phyloP scores from a whole-genome alignment of 2,113 vertebrate species.

The Connochaetes taurinus region DNA sequence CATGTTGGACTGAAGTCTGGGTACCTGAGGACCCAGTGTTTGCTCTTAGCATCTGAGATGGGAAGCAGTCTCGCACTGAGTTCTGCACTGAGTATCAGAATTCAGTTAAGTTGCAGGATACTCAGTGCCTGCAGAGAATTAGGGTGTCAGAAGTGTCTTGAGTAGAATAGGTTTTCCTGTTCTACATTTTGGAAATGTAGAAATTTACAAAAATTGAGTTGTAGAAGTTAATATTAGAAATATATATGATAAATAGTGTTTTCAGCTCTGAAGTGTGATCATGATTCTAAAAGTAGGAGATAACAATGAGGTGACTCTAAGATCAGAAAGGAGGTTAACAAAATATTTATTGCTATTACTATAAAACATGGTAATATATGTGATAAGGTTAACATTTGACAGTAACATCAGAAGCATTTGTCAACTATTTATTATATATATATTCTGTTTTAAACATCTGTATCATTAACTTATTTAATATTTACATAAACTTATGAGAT shows the following conservation, averaged over 20 bases:
- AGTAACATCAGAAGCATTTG: background rate
- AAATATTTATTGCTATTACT: background rate
- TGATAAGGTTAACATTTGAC: constrained; percentile 5
- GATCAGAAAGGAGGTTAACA: background rate
- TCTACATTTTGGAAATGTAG: background rate
- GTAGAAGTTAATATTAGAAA: background rate
- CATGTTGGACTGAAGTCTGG: background rate
- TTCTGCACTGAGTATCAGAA: background rate
- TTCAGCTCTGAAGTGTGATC: background rate
- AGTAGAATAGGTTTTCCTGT: background rate
- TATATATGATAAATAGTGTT: background rate
- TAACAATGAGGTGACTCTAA: background rate
- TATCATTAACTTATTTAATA: background rate
- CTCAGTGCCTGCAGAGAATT: background rate
- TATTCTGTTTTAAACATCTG: background rate
- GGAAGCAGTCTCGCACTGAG: background rate
- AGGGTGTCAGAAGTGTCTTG: background rate
- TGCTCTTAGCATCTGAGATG: background rate
- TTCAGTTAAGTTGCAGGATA: background rate
- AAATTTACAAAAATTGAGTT: background rate
- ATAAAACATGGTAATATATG: background rate
- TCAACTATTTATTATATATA: background rate
- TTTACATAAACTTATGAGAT: background rate
- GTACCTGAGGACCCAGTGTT: background rate
- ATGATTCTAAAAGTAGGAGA: background rate